Evolutionary conservation across 2,797 vertebrate genomes (phyloP).

Genomic region (Serranus cabrilla): DNA sequence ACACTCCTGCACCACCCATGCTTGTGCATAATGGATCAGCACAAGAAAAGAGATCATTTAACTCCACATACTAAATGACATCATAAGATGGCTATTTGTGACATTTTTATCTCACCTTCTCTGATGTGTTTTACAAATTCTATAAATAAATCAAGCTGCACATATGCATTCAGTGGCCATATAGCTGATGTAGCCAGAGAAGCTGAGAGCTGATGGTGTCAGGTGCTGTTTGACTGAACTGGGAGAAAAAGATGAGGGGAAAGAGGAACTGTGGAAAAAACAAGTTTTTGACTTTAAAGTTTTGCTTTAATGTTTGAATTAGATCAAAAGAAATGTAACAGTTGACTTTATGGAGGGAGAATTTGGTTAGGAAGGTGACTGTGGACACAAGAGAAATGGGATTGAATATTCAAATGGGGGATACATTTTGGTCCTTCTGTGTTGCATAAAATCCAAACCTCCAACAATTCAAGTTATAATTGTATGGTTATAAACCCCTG

Average conservation of each 20-base stretch:
- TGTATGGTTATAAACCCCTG: too few relatives aligned
- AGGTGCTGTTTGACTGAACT: constrained; percentile 73
- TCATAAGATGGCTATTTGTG: constrained; percentile 32
- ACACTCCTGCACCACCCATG: background rate
- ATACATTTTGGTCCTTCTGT: too few relatives aligned
- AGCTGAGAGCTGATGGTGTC: constrained; percentile 43
- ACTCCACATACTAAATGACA: constrained; percentile 14
- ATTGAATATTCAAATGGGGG: too few relatives aligned
- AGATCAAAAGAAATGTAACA: constrained; percentile 42
- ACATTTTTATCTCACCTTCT: constrained; percentile 46
- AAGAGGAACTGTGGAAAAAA: constrained; percentile 31
- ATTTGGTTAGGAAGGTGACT: constrained; percentile 19
- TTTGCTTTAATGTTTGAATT: constrained; percentile 43
- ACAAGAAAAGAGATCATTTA: constrained; percentile 8
- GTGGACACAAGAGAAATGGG: constrained; percentile 2
- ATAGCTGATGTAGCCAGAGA: constrained; percentile 26
- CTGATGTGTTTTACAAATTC: constrained; percentile 53
- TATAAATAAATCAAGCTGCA: constrained; percentile 68
- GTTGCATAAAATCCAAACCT: too few relatives aligned
- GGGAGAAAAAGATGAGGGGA: constrained; percentile 69
- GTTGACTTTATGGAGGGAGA: constrained; percentile 10
- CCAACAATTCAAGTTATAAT: too few relatives aligned
- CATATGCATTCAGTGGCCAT: constrained; percentile 24
- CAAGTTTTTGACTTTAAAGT: constrained; percentile 46
- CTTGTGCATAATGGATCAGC: background rate